These are phyloP conservation scores for Morbakka virulenta DNA, from an alignment of 30 jellyfish, hydroid and myxozoan genomes.

Conservation along the genomic window DNA sequence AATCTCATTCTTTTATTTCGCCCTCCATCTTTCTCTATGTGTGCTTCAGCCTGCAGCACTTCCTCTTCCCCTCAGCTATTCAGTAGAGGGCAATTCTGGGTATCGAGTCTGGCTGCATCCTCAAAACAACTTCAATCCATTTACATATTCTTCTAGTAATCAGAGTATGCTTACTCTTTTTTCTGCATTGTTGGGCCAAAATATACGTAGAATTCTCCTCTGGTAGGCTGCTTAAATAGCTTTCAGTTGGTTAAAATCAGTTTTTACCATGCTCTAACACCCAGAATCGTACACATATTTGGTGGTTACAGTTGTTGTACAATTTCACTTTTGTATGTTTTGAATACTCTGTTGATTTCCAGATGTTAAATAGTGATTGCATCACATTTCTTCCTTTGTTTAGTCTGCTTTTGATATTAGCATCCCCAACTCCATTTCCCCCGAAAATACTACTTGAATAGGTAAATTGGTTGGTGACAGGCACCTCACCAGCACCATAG, in stretches of 20 bases:
- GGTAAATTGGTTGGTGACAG: neutral
- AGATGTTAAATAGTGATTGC: neutral
- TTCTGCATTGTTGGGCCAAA: neutral
- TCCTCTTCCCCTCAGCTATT: neutral
- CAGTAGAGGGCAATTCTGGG: neutral
- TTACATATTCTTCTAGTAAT: neutral
- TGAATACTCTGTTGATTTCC: neutral
- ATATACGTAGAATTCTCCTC: neutral
- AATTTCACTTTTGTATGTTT: neutral
- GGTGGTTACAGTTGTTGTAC: neutral
- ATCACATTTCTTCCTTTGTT: neutral
- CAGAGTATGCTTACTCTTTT: neutral
- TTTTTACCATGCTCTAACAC: neutral
- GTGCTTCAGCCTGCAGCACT: neutral
- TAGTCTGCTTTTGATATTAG: neutral
- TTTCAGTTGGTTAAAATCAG: neutral
- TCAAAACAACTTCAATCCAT: neutral
- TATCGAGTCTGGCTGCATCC: neutral
- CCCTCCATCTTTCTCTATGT: neutral
- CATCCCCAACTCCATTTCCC: neutral
- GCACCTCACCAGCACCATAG: neutral
- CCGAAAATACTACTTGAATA: neutral
- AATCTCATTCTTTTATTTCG: neutral
- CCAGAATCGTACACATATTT: neutral
- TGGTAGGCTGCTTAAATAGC: neutral